Percentiles rank a stretch among this genome's conserved stretches.
phyloP scores from a whole-genome alignment of 64 coral and sea anemone genomes.

The Dendronephthya gigantea region DNA sequence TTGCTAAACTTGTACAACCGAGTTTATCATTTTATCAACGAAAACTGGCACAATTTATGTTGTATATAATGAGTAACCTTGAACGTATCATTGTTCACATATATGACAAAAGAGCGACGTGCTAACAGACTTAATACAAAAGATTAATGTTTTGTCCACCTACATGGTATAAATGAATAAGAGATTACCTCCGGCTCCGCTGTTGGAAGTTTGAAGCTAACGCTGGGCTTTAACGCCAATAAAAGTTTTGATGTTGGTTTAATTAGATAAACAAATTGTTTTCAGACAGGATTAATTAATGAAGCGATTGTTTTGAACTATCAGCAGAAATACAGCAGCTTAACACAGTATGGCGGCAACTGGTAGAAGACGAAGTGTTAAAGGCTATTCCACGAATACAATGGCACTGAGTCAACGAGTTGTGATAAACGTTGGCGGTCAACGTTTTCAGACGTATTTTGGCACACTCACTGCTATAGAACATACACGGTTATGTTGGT shows the following conservation, averaged over 20 bases:
- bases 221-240: neutral
- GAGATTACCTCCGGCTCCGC: neutral
- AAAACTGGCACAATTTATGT: neutral
- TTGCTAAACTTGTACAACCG: neutral
- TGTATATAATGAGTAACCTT: too few relatives aligned
- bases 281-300: neutral
- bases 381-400: neutral
- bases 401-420: neutral
- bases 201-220: neutral
- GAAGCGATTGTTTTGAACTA: neutral
- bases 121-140: neutral
- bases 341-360: neutral
- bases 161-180: neutral
- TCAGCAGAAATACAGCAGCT: neutral
- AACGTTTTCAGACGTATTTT: neutral
- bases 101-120: neutral
- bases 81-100: too few relatives aligned
- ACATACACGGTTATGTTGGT: slow-evolving; percentile 2
- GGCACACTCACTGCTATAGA: neutral
- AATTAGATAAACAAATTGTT: neutral
- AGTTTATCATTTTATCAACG: neutral
- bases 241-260: neutral
- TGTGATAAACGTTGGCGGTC: neutral
- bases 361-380: neutral
- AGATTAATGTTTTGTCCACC: neutral